A percentile compares a stretch with the other conserved stretches of the same genome.
These are phyloP conservation scores for Cercopithecus hamlyni DNA, from an alignment of 2,797 vertebrate genomes.

Conservation along the genomic window DNA sequence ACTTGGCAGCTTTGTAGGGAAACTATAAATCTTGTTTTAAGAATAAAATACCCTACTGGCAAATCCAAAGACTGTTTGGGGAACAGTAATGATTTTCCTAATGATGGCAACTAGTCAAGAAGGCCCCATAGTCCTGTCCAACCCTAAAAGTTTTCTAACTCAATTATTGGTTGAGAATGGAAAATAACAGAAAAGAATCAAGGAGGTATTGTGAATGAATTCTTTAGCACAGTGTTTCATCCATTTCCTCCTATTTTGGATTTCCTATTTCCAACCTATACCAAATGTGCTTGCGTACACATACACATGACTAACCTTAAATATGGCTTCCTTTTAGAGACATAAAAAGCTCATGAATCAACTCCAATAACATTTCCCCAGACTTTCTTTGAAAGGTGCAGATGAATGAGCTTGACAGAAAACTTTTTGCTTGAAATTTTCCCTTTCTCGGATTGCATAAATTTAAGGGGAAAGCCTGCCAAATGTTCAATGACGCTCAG, in stretches of 20 bases:
- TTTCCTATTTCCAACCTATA: neutral
- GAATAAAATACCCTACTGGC: neutral
- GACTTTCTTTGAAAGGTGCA: constrained; percentile 39
- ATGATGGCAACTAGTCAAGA: neutral
- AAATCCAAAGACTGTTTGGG: neutral
- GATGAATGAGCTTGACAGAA: constrained; percentile 52
- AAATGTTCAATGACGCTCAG: constrained; percentile 43
- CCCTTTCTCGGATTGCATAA: constrained; percentile 54
- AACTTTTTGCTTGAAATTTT: constrained; percentile 62
- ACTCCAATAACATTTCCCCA: neutral
- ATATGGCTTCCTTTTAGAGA: neutral
- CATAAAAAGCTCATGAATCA: constrained; percentile 3
- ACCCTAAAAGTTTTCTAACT: neutral
- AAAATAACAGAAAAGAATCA: neutral
- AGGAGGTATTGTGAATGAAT: neutral
- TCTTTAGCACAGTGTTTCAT: neutral
- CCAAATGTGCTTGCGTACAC: neutral
- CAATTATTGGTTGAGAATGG: neutral
- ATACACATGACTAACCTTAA: neutral
- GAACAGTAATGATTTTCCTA: neutral
- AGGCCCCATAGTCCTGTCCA: neutral
- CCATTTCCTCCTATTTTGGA: neutral
- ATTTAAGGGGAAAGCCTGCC: constrained; percentile 48
- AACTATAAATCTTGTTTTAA: neutral
- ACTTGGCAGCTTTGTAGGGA: neutral